Base-by-base conservation (phyloP, 1,140 invertebrate genomes). In the Diorhabda carinulata region DNA sequence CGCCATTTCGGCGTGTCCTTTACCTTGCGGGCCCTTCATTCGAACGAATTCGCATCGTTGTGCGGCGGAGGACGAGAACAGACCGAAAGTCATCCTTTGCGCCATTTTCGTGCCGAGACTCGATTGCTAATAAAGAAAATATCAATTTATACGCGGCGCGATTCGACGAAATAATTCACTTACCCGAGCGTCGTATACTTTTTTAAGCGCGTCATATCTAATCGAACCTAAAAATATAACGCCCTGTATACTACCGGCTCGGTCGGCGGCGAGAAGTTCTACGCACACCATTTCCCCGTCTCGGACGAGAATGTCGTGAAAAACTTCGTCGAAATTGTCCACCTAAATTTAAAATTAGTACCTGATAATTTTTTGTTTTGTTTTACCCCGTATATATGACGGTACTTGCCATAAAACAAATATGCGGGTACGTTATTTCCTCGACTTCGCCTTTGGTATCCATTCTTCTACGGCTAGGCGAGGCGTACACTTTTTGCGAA, bases 261-360 rank as follows among this genome's bases (percentile, higher is more conserved):
- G 86, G 80, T 98, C 97, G 25, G 90, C 89, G 45, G 96, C 97
- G 47, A 98, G 92, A 73, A 99, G 84, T 82, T 99, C 97, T 41
- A 99, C 96, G 84, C 96, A 98, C 43, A 99, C 95, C 91, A 98
- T 97, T 84, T 99, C 97, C 43, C 97, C 96, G 84, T 99, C 97
- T 61, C 95, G 87, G 43, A 99, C 95, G 80, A 98, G 84, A 81
- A 94, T 94, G 89, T 97, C 97, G 84, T 91, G 92, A 87, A 99
- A 99, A 67, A 97, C 94, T 88, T 99, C 96, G 83, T 99, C 97
- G 83, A 98, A 99, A 85, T 98, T 98, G 83, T 99, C 98, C 61
- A 99, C 63, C 63, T 64, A 45, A 25, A 25, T 25, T 25, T 63
- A 10, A 25, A 40, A 52, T 9, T 25, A 25, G 25, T 25, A 52